Base-by-base conservation (phyloP, 2,888 invertebrate genomes). In the Meiosimyza decipiens region DNA sequence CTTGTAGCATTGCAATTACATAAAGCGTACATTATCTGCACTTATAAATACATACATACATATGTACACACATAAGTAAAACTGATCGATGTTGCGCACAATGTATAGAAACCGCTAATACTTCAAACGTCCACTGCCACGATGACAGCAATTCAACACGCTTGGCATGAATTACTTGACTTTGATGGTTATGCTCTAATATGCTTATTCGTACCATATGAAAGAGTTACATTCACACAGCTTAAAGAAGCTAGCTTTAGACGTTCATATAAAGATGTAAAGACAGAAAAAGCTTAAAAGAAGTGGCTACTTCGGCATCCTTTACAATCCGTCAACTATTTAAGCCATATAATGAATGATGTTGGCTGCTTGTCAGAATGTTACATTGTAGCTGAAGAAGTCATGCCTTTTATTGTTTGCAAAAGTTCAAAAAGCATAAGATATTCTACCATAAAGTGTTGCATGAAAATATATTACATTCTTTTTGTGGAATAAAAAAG, bases 71-170 rank as follows among this genome's bases (percentile, higher is more conserved):
- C 28, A 55, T 40, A 57, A 59, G 65, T 52, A 65, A 57, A 59
- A 59, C 71, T 28, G 66, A 71, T 71, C 50, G 40, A 40, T 60
- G 16, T 18, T 28, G 63, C 51, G 22, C 47, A 11, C 11, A 71
- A 71, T 40, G 47, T 15, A 47, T 63, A 50, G 66, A 59, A 71
- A 73, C 57, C 71, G 71, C 74, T 74, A 71, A 75, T 71, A 65
- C 73, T 51, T 71, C 76, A 76, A 75, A 71, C 74, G 71, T 62
- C 63, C 72, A 50, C 64, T 69, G 51, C 40, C 40, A 33, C n/a
- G 51, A 67, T 65, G 77, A 77, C 77, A 77, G 74, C 74, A 71
- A 77, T 79, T 80, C 63, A 54, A 54, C 74, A 77, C 72, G 77
- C 76, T 75, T 75, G 72, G 70, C 76, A 68, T 71, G 69, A 74